A percentile compares a stretch with the other conserved stretches of the same genome.
These are phyloP conservation scores for Lagodon rhomboides DNA, from an alignment of 2,797 vertebrate species.

Conservation along the genomic window DNA sequence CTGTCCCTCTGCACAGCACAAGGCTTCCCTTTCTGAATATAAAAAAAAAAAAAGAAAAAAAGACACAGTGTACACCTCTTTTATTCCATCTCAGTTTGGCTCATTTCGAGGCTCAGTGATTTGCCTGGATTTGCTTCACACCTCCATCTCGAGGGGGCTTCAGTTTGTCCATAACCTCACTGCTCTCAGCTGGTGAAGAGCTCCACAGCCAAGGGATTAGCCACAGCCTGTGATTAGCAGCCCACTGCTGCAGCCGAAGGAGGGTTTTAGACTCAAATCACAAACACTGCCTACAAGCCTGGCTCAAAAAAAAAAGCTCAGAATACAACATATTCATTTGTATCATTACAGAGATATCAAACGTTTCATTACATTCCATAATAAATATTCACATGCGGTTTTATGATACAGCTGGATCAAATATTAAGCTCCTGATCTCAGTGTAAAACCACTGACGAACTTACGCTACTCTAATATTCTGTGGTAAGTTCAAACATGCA, in stretches of 20 bases:
- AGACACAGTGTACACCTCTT: constrained; percentile 10
- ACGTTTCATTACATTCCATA: neutral
- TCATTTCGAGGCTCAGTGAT: constrained; percentile 65
- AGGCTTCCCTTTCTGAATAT: constrained; percentile 20
- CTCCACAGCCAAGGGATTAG: constrained; percentile 78
- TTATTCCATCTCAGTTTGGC: constrained; percentile 37
- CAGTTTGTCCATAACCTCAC: constrained; percentile 67
- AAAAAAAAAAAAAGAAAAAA: neutral
- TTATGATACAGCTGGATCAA: constrained; percentile 17
- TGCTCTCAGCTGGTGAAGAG: constrained; percentile 75
- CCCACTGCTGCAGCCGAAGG: constrained; percentile 64
- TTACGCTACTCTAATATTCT: neutral
- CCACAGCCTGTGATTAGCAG: constrained; percentile 78
- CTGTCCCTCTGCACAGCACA: constrained; percentile 63
- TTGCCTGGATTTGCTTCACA: constrained; percentile 69
- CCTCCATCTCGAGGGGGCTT: constrained; percentile 60
- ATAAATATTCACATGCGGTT: constrained; percentile 5
- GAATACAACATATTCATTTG: constrained; percentile 15
- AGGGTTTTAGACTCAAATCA: constrained; percentile 49
- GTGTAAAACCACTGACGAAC: constrained; percentile 16
- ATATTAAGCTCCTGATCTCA: constrained; percentile 18
- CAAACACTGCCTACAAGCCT: constrained; percentile 46
- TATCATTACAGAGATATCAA: constrained; percentile 27
- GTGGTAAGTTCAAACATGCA: neutral
- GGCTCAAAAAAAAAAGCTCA: constrained; percentile 17